A percentile compares a stretch with the other conserved stretches of the same genome.
These are phyloP conservation scores for Operophtera brumata DNA, from an alignment of 2,888 invertebrate genomes.

Conservation along the genomic window DNA sequence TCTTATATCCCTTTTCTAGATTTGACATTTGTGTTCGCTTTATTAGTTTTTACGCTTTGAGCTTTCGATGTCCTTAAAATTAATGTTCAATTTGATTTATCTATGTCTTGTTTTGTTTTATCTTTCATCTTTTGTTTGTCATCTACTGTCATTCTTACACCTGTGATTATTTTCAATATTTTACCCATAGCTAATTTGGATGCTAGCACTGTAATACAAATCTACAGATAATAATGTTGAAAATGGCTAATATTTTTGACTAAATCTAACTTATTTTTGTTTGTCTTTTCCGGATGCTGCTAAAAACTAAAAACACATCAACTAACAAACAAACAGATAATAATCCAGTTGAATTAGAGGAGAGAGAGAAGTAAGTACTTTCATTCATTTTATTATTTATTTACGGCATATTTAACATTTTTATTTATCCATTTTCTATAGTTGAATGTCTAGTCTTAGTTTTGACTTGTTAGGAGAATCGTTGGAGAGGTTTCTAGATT, in stretches of 20 bases:
- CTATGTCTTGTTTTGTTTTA: neutral
- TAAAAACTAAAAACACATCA: slow-evolving; percentile 64
- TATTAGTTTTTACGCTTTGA: neutral
- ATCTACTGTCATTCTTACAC: neutral
- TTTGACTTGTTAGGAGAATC: neutral
- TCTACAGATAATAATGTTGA: neutral
- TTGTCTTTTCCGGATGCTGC: slow-evolving; percentile 70
- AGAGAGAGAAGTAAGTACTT: slow-evolving; percentile 89
- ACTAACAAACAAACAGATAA: slow-evolving; percentile 82
- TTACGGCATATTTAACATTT: neutral
- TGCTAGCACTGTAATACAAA: neutral
- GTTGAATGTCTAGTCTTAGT: slow-evolving; percentile 23
- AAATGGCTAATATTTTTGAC: slow-evolving; percentile 3
- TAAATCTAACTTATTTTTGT: slow-evolving; percentile 28
- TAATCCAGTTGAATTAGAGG: slow-evolving; percentile 90
- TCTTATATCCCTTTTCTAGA: neutral
- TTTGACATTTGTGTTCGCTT: neutral
- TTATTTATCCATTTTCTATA: slow-evolving; percentile 12
- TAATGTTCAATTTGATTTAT: neutral
- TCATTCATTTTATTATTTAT: slow-evolving; percentile 11
- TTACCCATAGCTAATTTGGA: neutral
- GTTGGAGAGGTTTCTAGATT: slow-evolving; percentile 23
- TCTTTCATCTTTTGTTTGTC: neutral
- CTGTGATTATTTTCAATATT: neutral
- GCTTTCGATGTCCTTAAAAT: neutral